These are phyloP conservation scores for Pseudococcus jackbeardsleyi DNA, from an alignment of 2,888 invertebrate genomes.

Conservation along the genomic window DNA sequence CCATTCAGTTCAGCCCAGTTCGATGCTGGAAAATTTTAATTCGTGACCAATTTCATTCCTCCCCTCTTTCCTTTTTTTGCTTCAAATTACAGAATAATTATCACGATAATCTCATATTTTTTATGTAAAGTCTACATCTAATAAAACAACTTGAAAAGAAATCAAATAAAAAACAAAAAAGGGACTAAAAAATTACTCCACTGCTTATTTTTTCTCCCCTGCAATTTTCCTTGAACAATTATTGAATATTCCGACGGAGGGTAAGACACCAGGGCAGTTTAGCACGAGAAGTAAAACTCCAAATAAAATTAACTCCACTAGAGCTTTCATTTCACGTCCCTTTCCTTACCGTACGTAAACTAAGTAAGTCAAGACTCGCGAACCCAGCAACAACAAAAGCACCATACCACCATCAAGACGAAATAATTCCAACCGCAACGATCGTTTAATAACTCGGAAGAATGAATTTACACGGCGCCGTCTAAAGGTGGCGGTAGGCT, in stretches of 20 bases:
- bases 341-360: neutral
- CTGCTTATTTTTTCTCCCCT: neutral
- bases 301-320: neutral
- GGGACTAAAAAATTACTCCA: neutral
- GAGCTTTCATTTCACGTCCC: no score
- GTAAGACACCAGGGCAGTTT: neutral
- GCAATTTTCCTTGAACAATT: neutral
- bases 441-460: constrained; percentile 62
- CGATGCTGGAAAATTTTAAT: no score
- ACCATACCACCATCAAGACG: neutral
- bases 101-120: no score
- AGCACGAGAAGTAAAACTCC: neutral
- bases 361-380: neutral
- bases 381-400: neutral
- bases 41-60: no score
- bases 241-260: neutral
- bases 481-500: constrained; percentile 45
- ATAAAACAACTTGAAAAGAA: neutral
- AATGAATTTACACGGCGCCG: constrained; percentile 56
- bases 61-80: no score
- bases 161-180: neutral
- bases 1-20: no score
- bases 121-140: neutral
- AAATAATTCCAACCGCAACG: constrained; percentile 54
- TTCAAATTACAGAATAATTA: no score